phyloP scores from a whole-genome alignment of 2,888 invertebrate species.

The Cerceris ruficornis region DNA sequence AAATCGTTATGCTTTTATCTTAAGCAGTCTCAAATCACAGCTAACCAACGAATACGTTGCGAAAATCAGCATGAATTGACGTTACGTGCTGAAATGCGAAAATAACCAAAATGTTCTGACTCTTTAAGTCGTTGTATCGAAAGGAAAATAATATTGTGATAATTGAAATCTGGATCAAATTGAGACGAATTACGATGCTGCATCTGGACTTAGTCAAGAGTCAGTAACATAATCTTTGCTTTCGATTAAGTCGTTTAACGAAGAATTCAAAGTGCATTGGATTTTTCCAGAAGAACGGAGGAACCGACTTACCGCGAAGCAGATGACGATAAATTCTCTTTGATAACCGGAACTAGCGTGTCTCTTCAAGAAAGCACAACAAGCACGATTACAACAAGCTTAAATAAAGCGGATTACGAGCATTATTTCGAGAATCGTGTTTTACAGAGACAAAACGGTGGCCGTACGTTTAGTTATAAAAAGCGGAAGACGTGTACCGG shows the following conservation, averaged over 20 bases:
- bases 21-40: too few relatives aligned
- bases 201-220: constrained; percentile 44
- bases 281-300: constrained; percentile 44
- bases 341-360: constrained; percentile 54
- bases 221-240: constrained; percentile 31
- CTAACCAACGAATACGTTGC: too few relatives aligned
- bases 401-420: constrained; percentile 35
- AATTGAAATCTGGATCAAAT: constrained; percentile 64
- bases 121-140: not conserved
- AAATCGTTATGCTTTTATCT: too few relatives aligned
- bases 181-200: constrained; percentile 43
- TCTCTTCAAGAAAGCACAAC: constrained; percentile 57
- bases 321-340: constrained; percentile 64
- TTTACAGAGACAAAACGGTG: constrained; percentile 41
- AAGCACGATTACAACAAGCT: constrained; percentile 47
- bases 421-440: constrained; percentile 52
- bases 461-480: constrained; percentile 58
- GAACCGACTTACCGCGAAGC: constrained; percentile 42
- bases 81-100: too few relatives aligned
- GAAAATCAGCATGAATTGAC: too few relatives aligned
- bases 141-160: not conserved
- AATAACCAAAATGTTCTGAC: not conserved
- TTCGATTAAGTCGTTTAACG: not conserved
- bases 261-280: not conserved
- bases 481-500: constrained; percentile 51